phyloP scores from a whole-genome alignment of 2,888 invertebrate species.

The Orthonevra nobilis region DNA sequence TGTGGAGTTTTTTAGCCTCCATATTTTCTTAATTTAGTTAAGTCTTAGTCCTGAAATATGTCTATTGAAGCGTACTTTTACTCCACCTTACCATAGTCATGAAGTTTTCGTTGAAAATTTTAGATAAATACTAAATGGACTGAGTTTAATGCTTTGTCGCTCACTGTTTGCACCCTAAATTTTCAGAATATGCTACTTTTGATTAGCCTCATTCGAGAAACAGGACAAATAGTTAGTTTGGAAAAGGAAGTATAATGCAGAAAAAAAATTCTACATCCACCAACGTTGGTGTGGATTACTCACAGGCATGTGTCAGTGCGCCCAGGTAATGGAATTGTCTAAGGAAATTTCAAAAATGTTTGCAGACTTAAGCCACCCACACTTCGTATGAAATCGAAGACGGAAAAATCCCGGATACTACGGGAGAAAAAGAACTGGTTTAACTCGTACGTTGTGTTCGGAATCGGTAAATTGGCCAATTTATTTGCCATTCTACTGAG shows the following conservation, averaged over 20 bases:
- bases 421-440: neutral
- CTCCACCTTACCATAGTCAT: no score
- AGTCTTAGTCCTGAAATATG: no score
- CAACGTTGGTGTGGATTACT: conserved; percentile 32
- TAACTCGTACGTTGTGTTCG: no score
- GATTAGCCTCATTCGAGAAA: conserved; percentile 11
- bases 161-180: conserved; percentile 9
- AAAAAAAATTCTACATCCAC: conserved; percentile 23
- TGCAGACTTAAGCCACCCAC: conserved; percentile 47
- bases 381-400: neutral
- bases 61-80: no score
- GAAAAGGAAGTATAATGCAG: conserved; percentile 10
- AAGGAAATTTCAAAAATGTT: conserved; percentile 36
- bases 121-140: no score
- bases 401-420: conserved; percentile 19
- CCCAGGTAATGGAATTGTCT: conserved; percentile 61
- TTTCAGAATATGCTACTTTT: conserved; percentile 4
- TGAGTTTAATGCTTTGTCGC: no score
- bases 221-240: conserved; percentile 6
- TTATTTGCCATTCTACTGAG: conserved; percentile 59
- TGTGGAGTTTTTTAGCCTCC: no score
- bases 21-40: no score
- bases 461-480: conserved; percentile 62
- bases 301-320: conserved; percentile 8
- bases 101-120: no score